These are phyloP conservation scores for Zaprionus obscuricornis DNA, from an alignment of 2,888 invertebrate genomes.

Conservation along the genomic window DNA sequence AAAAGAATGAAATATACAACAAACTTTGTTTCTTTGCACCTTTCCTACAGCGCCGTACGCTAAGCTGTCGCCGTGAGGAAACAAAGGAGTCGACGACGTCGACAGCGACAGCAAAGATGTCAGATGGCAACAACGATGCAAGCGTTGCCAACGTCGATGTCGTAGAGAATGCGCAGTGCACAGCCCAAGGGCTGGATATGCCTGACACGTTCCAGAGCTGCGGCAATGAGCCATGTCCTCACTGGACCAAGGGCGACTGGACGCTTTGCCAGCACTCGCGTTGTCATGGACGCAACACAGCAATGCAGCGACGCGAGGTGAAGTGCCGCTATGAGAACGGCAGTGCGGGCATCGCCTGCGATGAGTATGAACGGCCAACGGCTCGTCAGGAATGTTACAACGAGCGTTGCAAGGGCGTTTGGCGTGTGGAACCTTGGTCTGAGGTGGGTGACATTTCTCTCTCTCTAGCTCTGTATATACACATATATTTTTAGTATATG, in stretches of 20 bases:
- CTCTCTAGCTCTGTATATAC: background rate
- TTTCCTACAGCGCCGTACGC: conserved; percentile 73
- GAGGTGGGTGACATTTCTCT: conserved; percentile 86
- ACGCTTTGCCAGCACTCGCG: conserved; percentile 88
- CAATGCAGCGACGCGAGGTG: conserved; percentile 88
- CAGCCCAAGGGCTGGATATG: conserved; percentile 87
- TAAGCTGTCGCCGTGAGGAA: conserved; percentile 72
- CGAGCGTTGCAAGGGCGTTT: conserved; percentile 93
- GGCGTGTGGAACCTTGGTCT: conserved; percentile 97
- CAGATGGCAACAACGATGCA: conserved; percentile 6
- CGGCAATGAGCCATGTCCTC: conserved; percentile 88
- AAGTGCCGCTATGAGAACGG: conserved; percentile 84
- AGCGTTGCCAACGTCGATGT: conserved; percentile 50
- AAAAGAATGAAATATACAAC: conserved; percentile 13
- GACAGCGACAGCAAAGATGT: conserved; percentile 1
- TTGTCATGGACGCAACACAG: conserved; percentile 90
- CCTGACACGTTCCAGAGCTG: conserved; percentile 87
- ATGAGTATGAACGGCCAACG: conserved; percentile 89
- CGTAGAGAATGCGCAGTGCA: conserved; percentile 88
- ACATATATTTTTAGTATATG: too few relatives aligned
- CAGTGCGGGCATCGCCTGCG: conserved; percentile 85
- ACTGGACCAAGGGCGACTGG: conserved; percentile 90
- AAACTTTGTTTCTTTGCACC: conserved; percentile 37
- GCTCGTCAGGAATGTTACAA: conserved; percentile 92
- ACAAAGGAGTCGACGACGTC: conserved; percentile 17